phyloP scores from a whole-genome alignment of 2,888 invertebrate species.

The Ornithoptera alexandrae region DNA sequence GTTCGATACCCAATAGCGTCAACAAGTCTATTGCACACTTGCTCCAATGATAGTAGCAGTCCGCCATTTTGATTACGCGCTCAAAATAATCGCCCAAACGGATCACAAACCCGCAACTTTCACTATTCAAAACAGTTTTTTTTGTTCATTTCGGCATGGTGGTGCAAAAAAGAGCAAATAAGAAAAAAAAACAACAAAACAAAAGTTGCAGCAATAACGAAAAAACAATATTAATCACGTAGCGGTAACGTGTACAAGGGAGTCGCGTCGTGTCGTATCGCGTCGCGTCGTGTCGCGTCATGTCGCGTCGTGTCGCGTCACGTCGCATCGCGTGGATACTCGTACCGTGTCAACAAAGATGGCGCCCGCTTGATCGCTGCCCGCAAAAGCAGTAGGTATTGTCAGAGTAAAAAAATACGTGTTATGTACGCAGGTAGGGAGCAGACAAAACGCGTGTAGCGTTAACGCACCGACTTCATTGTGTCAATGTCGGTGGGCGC shows the following conservation, averaged over 20 bases:
- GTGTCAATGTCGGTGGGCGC: too few species aligned
- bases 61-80: background rate
- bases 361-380: too few species aligned
- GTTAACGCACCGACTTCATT: too few species aligned
- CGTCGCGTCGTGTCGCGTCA: too few species aligned
- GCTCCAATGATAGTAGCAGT: background rate
- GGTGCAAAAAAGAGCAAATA: background rate
- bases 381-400: too few species aligned
- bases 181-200: background rate
- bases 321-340: background rate
- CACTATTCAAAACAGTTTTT: background rate
- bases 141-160: background rate
- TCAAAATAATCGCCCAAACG: background rate
- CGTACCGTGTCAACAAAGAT: too few species aligned
- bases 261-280: background rate
- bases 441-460: too few species aligned
- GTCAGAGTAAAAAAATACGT: too few species aligned
- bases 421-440: too few species aligned
- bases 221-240: background rate
- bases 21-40: background rate
- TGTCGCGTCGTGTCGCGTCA: background rate
- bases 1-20: background rate
- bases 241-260: background rate
- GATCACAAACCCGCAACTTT: background rate
- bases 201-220: background rate